These are phyloP conservation scores for Osmerus eperlanus DNA, from an alignment of 2,113 vertebrate genomes.

Conservation along the genomic window DNA sequence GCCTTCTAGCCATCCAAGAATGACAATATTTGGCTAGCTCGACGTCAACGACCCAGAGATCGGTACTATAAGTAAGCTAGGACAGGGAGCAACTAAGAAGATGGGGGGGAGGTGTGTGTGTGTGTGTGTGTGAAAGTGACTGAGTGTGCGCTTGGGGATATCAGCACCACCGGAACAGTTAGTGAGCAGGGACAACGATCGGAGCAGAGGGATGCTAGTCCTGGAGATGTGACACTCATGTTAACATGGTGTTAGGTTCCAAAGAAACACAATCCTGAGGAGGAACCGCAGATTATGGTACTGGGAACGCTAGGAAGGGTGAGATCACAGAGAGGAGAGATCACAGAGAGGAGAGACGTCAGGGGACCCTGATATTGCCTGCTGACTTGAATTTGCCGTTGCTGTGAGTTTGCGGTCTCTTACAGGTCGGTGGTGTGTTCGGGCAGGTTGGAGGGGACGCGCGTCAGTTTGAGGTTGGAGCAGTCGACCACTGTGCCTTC, in stretches of 20 bases:
- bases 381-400: not conserved
- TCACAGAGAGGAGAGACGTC: too few species aligned
- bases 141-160: not conserved
- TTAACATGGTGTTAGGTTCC: too few species aligned
- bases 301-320: too few species aligned
- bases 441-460: slow-evolving; percentile 84
- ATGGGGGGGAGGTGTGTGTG: slow-evolving; percentile 6
- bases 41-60: not conserved
- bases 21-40: not conserved
- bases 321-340: too few species aligned
- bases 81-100: not conserved
- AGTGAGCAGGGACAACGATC: too few species aligned
- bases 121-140: slow-evolving; percentile 7
- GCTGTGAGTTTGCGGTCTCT: slow-evolving; percentile 48
- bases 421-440: slow-evolving; percentile 93
- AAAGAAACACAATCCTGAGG: too few species aligned
- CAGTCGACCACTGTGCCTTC: slow-evolving; percentile 95
- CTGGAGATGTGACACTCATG: too few species aligned
- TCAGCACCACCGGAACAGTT: too few species aligned
- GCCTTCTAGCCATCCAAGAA: not conserved
- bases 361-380: too few species aligned
- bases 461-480: slow-evolving; percentile 89
- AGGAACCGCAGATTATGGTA: too few species aligned
- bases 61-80: not conserved
- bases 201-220: too few species aligned